A percentile compares a stretch with the other conserved stretches of the same genome.
phyloP scores from a whole-genome alignment of 1,140 invertebrate genomes.

The Lordiphosa stackelbergi region DNA sequence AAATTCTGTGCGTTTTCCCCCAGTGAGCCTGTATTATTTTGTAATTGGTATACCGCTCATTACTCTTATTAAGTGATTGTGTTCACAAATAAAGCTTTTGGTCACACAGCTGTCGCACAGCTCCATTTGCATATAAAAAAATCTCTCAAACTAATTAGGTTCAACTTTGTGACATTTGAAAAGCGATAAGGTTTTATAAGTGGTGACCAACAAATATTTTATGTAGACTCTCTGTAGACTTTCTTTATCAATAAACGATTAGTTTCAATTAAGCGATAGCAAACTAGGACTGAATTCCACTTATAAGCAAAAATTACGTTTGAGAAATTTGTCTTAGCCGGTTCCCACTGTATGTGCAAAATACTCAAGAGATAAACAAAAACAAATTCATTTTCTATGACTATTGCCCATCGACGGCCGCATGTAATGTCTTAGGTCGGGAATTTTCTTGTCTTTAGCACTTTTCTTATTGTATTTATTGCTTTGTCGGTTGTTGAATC shows the following conservation, averaged over 20 bases:
- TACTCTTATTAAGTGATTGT: no score
- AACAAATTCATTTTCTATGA: not conserved
- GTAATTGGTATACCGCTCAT: no score
- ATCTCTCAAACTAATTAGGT: not conserved
- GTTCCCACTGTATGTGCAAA: not conserved
- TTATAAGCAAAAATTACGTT: no score
- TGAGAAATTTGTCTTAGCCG: not conserved
- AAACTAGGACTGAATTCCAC: not conserved
- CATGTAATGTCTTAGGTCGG: conserved; percentile 42
- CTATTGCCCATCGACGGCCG: not conserved
- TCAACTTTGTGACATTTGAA: not conserved
- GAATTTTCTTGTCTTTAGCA: conserved; percentile 3
- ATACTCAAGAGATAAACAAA: not conserved
- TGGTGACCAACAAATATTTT: not conserved
- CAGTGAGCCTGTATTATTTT: no score
- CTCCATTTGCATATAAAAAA: conserved; percentile 10
- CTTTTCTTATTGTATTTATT: not conserved
- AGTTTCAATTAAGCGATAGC: conserved; percentile 1
- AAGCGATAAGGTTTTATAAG: conserved; percentile 1
- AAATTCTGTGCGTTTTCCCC: no score
- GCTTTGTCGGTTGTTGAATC: conserved; percentile 2
- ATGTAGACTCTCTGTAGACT: conserved; percentile 5
- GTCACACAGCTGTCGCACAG: no score
- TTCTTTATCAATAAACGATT: not conserved
- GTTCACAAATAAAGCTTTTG: no score